Evolutionary conservation across 1,140 invertebrate species (phyloP), one percentile per base, ranked within the genome.

Genomic region (Lordiphosa clarofinis): DNA sequence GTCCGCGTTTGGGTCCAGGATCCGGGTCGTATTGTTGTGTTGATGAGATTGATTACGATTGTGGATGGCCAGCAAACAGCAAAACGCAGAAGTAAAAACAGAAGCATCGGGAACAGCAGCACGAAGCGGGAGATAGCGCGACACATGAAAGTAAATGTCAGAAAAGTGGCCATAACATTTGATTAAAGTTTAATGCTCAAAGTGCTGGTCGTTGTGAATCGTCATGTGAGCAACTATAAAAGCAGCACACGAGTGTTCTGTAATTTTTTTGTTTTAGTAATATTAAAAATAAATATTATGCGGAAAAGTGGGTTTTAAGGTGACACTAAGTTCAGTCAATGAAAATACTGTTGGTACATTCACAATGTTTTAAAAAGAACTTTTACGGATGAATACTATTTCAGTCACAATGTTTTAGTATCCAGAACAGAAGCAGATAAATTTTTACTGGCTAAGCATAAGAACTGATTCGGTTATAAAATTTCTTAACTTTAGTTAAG

Each of bases 31-130:
- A 72, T 84, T 84, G 66, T 70, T 62, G 65, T 63, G 57, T 86
- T 84, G 78, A 86, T 86, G 65, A 74, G 74, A 84, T 84, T 86
- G 78, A 84, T 86, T 86, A 67, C 79, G 71, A 79, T 82, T 82
- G 54, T 66, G 61, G 58, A 38, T 73, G 46, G 47, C 37, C 39
- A 33, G 38, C 62, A 40, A 56, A 58, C 19, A 76, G 52, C 28
- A 57, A 36, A 54, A 24, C 44, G 15, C 55, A 33, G 43, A 68
- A 54, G 49, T 42, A 48, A n/a, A 36, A 21, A 21, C 21, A 21
- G 21, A 21, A 52, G 37, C 11, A 9, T 15, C 15, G 15, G 15
- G 15, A 15, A 37, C 21, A 46, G 38, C 37, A 47, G 24, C 54
- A 42, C 24, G 15, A 35, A 53, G 37, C 50, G 21, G 11, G 40